Conservation (phyloP, 2,888 invertebrate species). For the Antitype chi region DNA sequence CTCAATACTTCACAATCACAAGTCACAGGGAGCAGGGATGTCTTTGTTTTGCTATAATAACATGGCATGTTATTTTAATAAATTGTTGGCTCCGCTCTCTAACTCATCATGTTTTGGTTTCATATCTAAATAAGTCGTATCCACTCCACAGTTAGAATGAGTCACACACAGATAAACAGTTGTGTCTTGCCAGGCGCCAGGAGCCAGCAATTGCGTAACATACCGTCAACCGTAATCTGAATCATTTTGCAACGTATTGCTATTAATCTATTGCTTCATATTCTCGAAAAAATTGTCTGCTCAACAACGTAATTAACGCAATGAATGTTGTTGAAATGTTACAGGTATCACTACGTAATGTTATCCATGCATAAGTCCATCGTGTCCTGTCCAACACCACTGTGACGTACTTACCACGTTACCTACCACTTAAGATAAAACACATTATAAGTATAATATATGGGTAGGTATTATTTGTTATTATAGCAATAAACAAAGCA, state of each 20-base stretch:
- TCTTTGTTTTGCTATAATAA: conserved; percentile 1
- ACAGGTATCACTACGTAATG: background rate
- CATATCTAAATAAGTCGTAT: background rate
- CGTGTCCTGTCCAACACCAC: background rate
- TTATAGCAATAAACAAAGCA: too few relatives aligned
- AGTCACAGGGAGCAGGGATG: background rate
- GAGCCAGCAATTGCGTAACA: too few relatives aligned
- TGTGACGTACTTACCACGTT: background rate
- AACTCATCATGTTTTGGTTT: background rate
- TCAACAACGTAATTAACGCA: too few relatives aligned
- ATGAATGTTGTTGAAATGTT: too few relatives aligned
- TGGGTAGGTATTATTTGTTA: background rate
- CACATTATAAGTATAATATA: too few relatives aligned
- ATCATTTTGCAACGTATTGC: too few relatives aligned
- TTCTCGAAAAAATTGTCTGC: too few relatives aligned
- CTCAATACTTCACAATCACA: background rate
- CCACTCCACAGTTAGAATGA: background rate
- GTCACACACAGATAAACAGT: background rate
- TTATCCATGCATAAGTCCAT: background rate
- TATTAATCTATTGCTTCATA: too few relatives aligned
- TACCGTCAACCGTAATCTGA: too few relatives aligned
- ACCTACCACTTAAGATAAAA: background rate
- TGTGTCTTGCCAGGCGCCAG: background rate
- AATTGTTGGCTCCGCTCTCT: background rate
- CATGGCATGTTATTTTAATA: background rate